phyloP scores from a whole-genome alignment of 2,888 invertebrate genomes.

The Apotomis capreana region DNA sequence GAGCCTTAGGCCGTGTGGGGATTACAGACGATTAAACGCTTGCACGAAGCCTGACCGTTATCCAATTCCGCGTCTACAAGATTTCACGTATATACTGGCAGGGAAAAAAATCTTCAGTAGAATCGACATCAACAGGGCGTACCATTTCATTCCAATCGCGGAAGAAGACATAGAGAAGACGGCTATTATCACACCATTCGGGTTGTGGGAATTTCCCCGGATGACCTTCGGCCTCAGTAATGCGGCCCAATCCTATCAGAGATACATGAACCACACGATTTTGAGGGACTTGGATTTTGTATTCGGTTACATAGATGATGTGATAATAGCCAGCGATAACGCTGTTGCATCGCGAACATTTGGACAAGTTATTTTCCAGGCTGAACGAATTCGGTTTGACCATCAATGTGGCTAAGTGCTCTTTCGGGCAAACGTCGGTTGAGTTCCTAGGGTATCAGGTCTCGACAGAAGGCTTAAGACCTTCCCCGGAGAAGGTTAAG shows the following conservation, averaged over 20 bases:
- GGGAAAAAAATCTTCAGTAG: no score
- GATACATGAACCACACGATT: constrained; percentile 47
- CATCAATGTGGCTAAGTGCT: constrained; percentile 41
- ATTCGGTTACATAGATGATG: no score
- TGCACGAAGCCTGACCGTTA: constrained; percentile 35
- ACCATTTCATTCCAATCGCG: no score
- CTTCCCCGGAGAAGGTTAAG: constrained; percentile 42
- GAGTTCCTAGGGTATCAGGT: constrained; percentile 45
- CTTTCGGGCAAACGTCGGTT: constrained; percentile 39
- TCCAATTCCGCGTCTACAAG: constrained; percentile 33
- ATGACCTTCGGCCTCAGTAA: constrained; percentile 57
- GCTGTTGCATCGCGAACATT: no score
- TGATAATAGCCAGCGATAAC: no score
- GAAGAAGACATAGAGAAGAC: constrained; percentile 55
- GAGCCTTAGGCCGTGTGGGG: neutral
- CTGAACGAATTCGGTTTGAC: neutral
- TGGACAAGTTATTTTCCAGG: neutral
- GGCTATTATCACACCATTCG: constrained; percentile 55
- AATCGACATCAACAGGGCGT: no score
- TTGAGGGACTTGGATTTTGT: no score
- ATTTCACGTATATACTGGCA: constrained; percentile 34
- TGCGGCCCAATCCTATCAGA: constrained; percentile 53
- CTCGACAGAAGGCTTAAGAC: constrained; percentile 41
- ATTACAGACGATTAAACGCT: no score
- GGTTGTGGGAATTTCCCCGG: constrained; percentile 51